Percentiles rank a stretch among this genome's conserved stretches.
These are phyloP conservation scores for Latrodectus geometricus DNA, from an alignment of 1,140 invertebrate genomes.

Conservation along the genomic window DNA sequence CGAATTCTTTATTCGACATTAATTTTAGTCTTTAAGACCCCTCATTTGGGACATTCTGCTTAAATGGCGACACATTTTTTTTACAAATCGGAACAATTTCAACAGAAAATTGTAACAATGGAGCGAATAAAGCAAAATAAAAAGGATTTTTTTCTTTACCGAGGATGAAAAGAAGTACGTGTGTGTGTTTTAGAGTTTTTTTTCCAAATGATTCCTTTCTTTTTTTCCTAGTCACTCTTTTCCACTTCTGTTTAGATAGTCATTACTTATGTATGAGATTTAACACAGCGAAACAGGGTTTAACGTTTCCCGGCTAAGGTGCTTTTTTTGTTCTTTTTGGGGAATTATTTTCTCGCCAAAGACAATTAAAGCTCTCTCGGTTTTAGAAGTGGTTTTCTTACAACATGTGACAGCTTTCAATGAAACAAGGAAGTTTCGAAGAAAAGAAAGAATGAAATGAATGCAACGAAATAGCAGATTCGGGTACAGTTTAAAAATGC, in stretches of 20 bases:
- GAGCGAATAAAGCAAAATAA: not conserved
- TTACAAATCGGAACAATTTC: constrained; percentile 50
- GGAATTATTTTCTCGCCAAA: constrained; percentile 12
- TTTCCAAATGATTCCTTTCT: not conserved
- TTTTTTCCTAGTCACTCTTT: not conserved
- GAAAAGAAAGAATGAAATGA: not conserved
- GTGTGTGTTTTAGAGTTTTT: constrained; percentile 25
- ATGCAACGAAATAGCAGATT: not conserved
- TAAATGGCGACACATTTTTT: constrained; percentile 46
- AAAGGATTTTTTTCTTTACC: constrained; percentile 51
- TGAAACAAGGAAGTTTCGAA: constrained; percentile 28
- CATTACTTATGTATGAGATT: constrained; percentile 60
- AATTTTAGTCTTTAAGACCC: not conserved
- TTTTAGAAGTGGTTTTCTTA: constrained; percentile 48
- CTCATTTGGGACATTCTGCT: constrained; percentile 29
- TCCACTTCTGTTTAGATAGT: constrained; percentile 37
- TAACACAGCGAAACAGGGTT: constrained; percentile 47
- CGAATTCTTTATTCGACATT: not conserved
- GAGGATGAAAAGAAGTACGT: constrained; percentile 31
- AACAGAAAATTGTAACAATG: constrained; percentile 21
- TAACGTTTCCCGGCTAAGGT: constrained; percentile 1
- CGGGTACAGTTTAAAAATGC: not conserved
- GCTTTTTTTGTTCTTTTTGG: not conserved
- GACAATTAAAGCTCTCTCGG: constrained; percentile 52
- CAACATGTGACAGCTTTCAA: constrained; percentile 29